A percentile compares a stretch with the other conserved stretches of the same genome.
phyloP scores from a whole-genome alignment of 2,113 vertebrate genomes.

The Pseudopipra pipra region DNA sequence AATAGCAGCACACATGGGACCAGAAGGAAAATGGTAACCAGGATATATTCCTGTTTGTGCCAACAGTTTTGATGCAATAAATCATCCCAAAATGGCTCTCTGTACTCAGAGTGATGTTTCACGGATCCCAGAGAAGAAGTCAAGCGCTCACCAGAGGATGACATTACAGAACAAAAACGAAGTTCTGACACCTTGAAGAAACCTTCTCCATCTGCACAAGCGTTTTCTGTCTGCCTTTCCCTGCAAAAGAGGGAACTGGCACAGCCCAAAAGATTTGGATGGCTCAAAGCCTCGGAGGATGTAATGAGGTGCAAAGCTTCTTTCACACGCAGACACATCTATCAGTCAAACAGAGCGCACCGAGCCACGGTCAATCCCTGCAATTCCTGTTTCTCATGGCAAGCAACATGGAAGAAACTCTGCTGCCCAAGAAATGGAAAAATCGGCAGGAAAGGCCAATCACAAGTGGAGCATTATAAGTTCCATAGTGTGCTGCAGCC shows the following conservation, averaged over 20 bases:
- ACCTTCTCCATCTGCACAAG: slow-evolving; percentile 39
- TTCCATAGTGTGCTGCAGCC: not conserved
- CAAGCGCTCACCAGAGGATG: slow-evolving; percentile 67
- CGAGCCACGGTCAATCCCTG: not conserved
- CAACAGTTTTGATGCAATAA: slow-evolving; percentile 57
- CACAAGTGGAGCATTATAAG: not conserved
- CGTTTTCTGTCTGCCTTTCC: slow-evolving; percentile 44
- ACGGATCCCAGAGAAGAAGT: slow-evolving; percentile 58
- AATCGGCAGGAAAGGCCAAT: not conserved
- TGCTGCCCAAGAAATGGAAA: not conserved
- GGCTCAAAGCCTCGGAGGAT: not conserved
- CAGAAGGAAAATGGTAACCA: not conserved
- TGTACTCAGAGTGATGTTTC: slow-evolving; percentile 55
- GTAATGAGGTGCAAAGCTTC: not conserved
- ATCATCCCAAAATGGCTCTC: slow-evolving; percentile 54
- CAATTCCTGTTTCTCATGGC: not conserved
- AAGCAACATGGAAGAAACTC: not conserved
- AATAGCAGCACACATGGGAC: not conserved
- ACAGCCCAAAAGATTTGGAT: slow-evolving; percentile 1
- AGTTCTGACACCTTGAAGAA: slow-evolving; percentile 61
- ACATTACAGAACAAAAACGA: slow-evolving; percentile 47
- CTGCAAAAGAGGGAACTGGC: slow-evolving; percentile 35
- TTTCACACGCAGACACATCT: not conserved
- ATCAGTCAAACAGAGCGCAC: not conserved
- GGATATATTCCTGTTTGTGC: slow-evolving; percentile 41